Evolutionary conservation across 2,797 vertebrate genomes (phyloP), one percentile per base, ranked within the genome.

Genomic region (Bradypodion ventrale): DNA sequence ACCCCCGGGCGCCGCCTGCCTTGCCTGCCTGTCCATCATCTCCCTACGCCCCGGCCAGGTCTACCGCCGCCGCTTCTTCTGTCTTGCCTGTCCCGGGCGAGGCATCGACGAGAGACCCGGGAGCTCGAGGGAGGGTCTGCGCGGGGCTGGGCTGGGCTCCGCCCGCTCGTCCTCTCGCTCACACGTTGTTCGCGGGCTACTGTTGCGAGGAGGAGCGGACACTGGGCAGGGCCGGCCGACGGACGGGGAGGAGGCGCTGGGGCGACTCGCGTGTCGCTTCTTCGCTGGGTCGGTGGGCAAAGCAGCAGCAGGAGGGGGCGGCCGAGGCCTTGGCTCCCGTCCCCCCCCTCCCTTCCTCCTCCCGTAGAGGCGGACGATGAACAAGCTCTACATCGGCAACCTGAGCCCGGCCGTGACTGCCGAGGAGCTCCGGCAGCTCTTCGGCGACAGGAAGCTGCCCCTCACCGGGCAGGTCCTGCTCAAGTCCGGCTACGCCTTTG

Each of bases 331-430:
- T 16, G 78, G 84, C 52, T 82, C 49, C 78, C 69, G 42, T 46
- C 70, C 49, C 13, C 65, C 78, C 78, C 37, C 35, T 29, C 42
- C 44, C 27, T 13, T 25, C 66, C 80, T 74, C 83, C 83, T 82
- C 80, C 83, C 87, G 77, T 88, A 92, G 92, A 83, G 89, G 21
- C 93, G 96, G 97, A 98, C 95, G 97, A 98, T 98, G 97, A 97
- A 97, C 97, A 97, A 97, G 97, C 98, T 98, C 93, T 98, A 98
- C 96, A 96, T 98, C 92, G 98, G 98, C 94, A 98, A 98, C 97
- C 96, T 98, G 96, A 98, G 97, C 97, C 97, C 97, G 94, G 97
- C 96, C 95, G 97, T 97, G 95, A 98, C 97, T 87, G 97, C 97
- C 95, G 97, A 97, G 94, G 98, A 98, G 96, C 97, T 98, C 94